Evolutionary conservation across 2,888 invertebrate genomes (phyloP).

Genomic region (Agriopis marginaria): DNA sequence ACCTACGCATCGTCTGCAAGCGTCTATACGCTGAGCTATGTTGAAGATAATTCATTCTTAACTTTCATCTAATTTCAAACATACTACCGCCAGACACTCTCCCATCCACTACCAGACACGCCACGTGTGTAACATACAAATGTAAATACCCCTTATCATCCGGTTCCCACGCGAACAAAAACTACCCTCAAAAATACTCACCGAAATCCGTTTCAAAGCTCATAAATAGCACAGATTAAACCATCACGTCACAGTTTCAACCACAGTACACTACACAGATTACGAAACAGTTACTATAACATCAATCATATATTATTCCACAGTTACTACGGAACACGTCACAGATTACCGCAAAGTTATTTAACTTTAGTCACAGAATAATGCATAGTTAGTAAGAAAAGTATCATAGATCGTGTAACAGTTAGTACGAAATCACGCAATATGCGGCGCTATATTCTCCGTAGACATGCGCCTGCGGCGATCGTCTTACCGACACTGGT

Average conservation of each 20-base stretch:
- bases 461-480: constrained; percentile 73
- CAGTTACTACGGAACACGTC: constrained; percentile 2
- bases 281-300: neutral
- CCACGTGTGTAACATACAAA: constrained; percentile 20
- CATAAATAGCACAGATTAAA: constrained; percentile 27
- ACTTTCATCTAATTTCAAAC: neutral
- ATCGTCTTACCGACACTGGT: constrained; percentile 50
- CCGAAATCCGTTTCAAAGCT: constrained; percentile 29
- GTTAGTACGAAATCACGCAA: constrained; percentile 61
- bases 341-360: neutral
- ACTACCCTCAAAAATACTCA: constrained; percentile 40
- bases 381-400: neutral
- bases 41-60: no score
- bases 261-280: constrained; percentile 15
- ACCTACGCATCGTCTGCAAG: no score
- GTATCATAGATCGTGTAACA: constrained; percentile 6
- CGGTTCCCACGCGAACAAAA: constrained; percentile 37
- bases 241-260: constrained; percentile 14
- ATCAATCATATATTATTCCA: constrained; percentile 5
- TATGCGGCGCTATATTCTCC: constrained; percentile 62
- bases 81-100: neutral
- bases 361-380: neutral
- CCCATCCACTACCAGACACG: neutral
- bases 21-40: no score
- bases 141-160: constrained; percentile 38